A percentile compares a stretch with the other conserved stretches of the same genome.
These are phyloP conservation scores for Aspidoscelis tigris DNA, from an alignment of 2,113 vertebrate genomes.

Conservation along the genomic window DNA sequence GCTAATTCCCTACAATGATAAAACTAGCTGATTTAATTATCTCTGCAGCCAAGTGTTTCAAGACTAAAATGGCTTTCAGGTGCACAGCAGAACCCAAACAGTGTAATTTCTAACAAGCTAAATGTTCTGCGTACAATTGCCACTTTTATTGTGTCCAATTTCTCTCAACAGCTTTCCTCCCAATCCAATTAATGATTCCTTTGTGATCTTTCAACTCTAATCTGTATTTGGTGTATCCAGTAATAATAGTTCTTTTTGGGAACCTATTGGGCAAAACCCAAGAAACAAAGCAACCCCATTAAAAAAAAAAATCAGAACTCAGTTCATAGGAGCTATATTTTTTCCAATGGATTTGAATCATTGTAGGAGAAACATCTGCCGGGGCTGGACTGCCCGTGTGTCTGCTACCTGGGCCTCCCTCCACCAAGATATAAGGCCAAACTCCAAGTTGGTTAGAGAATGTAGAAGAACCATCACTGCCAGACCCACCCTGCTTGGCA, in stretches of 20 bases:
- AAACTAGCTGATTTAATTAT: slow-evolving; percentile 35
- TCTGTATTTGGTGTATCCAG: neutral
- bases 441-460: too few species aligned
- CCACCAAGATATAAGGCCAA: too few species aligned
- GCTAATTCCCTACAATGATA: slow-evolving; percentile 15
- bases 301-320: neutral
- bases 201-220: neutral
- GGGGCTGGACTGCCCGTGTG: too few species aligned
- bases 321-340: neutral
- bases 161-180: neutral
- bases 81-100: neutral
- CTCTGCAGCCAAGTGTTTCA: slow-evolving; percentile 2
- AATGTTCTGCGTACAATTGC: neutral
- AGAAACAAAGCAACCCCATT: too few species aligned
- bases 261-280: neutral
- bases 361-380: too few species aligned
- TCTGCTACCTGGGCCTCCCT: too few species aligned
- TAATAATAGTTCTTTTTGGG: neutral
- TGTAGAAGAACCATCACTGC: too few species aligned
- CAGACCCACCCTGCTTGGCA: too few species aligned
- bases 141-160: neutral
- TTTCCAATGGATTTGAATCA: neutral
- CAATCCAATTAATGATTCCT: neutral
- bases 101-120: neutral
- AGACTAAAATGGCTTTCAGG: slow-evolving; percentile 15